Evolutionary conservation across 2,797 vertebrate species (phyloP).

Genomic region (Eleutherodactylus coqui): DNA sequence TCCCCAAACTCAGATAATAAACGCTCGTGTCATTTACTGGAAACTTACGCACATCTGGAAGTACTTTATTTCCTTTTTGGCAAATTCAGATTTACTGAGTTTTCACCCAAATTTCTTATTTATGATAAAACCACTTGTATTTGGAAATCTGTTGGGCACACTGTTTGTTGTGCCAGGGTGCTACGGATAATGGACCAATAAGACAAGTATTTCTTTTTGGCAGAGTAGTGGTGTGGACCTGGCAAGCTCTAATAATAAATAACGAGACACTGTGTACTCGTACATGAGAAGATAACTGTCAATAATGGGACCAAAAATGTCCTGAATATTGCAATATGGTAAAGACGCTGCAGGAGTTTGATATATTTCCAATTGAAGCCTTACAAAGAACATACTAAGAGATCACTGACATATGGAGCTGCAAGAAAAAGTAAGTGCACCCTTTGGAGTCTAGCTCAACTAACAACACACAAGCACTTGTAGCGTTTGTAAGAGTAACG

Average conservation of each 20-base stretch:
- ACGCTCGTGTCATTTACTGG: slow-evolving; percentile 60
- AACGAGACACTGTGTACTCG: neutral
- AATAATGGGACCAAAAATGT: neutral
- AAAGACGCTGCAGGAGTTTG: neutral
- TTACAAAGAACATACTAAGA: too few species aligned
- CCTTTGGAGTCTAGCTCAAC: too few species aligned
- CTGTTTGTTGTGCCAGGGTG: neutral
- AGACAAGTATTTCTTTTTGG: neutral
- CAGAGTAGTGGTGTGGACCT: neutral
- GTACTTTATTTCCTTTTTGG: slow-evolving; percentile 47
- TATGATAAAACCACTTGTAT: slow-evolving; percentile 38
- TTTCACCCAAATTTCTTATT: slow-evolving; percentile 44
- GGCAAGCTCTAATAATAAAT: slow-evolving; percentile 18
- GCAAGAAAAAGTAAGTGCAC: too few species aligned
- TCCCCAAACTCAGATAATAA: slow-evolving; percentile 59
- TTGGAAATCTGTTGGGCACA: slow-evolving; percentile 30
- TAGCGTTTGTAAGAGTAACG: too few species aligned
- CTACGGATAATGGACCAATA: slow-evolving; percentile 5
- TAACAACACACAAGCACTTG: too few species aligned
- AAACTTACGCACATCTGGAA: slow-evolving; percentile 57
- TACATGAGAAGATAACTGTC: neutral
- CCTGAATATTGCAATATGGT: neutral
- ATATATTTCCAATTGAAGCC: neutral
- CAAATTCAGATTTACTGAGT: slow-evolving; percentile 30
- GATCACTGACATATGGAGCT: too few species aligned